These are phyloP conservation scores for Catamblyrhynchus diadema DNA, from an alignment of 2,797 vertebrate species.

Conservation along the genomic window DNA sequence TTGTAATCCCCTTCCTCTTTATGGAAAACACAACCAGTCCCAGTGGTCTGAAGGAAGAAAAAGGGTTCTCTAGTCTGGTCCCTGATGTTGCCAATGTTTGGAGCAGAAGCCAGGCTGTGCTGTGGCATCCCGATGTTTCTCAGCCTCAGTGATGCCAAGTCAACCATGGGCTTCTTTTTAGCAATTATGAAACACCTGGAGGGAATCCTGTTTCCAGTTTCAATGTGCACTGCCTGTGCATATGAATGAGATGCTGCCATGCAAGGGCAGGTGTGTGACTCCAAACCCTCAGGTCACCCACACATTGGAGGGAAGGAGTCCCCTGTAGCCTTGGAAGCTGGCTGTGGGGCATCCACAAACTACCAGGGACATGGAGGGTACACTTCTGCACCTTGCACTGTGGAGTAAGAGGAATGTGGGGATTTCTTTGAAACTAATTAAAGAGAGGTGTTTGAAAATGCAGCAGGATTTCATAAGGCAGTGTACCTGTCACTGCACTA, in stretches of 20 bases:
- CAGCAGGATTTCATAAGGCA: not conserved
- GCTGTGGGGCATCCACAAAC: not conserved
- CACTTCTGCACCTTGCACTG: not conserved
- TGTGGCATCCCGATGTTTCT: not conserved
- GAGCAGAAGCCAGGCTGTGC: not conserved
- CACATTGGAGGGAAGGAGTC: rapidly evolving
- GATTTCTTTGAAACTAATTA: not conserved
- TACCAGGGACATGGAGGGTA: not conserved
- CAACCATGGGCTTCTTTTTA: not conserved
- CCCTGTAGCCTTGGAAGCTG: not conserved
- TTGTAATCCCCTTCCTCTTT: not conserved
- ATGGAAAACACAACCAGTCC: not conserved
- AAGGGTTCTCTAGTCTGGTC: not conserved
- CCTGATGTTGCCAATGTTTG: not conserved
- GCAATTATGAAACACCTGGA: not conserved
- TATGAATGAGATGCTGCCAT: not conserved
- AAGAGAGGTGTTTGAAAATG: not conserved
- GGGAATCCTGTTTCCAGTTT: not conserved
- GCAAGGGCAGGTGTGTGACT: not conserved
- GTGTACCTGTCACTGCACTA: not conserved
- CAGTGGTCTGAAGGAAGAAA: not conserved
- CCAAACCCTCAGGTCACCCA: not conserved
- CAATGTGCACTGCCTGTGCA: not conserved
- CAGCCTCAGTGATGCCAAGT: not conserved
- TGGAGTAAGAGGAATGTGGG: not conserved